Percentiles rank a stretch among this genome's conserved stretches.
These are phyloP conservation scores for Patella vulgata DNA, from an alignment of 1,140 invertebrate genomes.

Conservation along the genomic window DNA sequence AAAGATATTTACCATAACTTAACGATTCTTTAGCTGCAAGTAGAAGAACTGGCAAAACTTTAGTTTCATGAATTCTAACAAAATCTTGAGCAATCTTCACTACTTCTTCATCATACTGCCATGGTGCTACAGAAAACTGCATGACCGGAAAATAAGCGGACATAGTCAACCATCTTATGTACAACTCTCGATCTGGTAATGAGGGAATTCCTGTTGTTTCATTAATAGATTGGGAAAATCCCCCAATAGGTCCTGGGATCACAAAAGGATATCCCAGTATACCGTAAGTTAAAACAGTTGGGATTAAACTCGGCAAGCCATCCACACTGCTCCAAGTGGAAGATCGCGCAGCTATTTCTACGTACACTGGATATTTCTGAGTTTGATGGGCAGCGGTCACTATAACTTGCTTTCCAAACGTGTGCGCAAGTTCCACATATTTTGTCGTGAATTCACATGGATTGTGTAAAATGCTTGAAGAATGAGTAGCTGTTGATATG, in stretches of 20 bases:
- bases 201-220: conserved; percentile 7
- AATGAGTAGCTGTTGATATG: conserved; percentile 13
- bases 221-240: conserved; percentile 74
- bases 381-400: conserved; percentile 81
- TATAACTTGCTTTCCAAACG: conserved; percentile 26
- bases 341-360: conserved; percentile 88
- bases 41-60: conserved; percentile 74
- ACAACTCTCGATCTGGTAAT: conserved; percentile 79
- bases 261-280: conserved; percentile 86
- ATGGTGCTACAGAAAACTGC: conserved; percentile 89
- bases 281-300: conserved; percentile 84
- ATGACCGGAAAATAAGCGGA: conserved; percentile 87
- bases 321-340: conserved; percentile 82
- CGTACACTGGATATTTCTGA: conserved; percentile 81
- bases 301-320: conserved; percentile 76
- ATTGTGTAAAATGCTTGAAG: conserved; percentile 44
- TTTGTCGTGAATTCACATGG: conserved; percentile 35
- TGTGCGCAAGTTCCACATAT: conserved; percentile 36
- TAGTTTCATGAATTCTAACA: conserved; percentile 76
- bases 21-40: conserved; percentile 71
- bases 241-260: conserved; percentile 92
- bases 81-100: conserved; percentile 75
- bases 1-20: conserved; percentile 78
- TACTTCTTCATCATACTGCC: conserved; percentile 82
- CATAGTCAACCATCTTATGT: conserved; percentile 87